Percentiles rank a stretch among this genome's conserved stretches.
Evolutionary conservation across 2,113 vertebrate species (phyloP).

Genomic region (Oncorhynchus tshawytscha): DNA sequence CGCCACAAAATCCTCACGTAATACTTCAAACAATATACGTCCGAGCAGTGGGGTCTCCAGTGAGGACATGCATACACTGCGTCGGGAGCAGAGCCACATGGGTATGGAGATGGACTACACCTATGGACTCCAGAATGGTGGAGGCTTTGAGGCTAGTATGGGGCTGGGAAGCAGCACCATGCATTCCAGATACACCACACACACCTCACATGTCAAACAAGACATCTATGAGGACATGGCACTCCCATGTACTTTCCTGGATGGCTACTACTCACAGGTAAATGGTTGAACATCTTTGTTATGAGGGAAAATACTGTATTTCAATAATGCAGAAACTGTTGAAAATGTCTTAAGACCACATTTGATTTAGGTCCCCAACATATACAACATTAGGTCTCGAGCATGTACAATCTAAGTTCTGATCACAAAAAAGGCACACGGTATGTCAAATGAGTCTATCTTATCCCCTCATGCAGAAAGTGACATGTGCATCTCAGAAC

Average conservation of each 20-base stretch:
- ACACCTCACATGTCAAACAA: background rate
- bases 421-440: background rate
- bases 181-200: background rate
- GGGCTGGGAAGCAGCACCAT: background rate
- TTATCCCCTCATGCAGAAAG: slow-evolving; percentile 78
- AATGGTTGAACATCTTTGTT: background rate
- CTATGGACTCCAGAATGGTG: slow-evolving; percentile 16
- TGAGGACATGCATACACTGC: background rate
- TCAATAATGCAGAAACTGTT: background rate
- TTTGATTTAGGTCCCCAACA: no score
- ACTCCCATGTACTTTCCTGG: slow-evolving; percentile 55
- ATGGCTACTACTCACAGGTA: slow-evolving; percentile 70
- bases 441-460: background rate
- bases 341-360: background rate
- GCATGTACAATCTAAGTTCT: background rate
- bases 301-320: no score
- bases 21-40: background rate
- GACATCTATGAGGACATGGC: slow-evolving; percentile 54
- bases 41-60: background rate
- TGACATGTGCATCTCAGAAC: slow-evolving; percentile 68
- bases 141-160: background rate
- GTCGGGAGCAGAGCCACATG: slow-evolving; percentile 13
- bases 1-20: background rate
- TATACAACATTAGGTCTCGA: no score
- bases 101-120: slow-evolving; percentile 28